phyloP scores from a whole-genome alignment of 1,140 invertebrate species.

The Aphelenchoides besseyi region DNA sequence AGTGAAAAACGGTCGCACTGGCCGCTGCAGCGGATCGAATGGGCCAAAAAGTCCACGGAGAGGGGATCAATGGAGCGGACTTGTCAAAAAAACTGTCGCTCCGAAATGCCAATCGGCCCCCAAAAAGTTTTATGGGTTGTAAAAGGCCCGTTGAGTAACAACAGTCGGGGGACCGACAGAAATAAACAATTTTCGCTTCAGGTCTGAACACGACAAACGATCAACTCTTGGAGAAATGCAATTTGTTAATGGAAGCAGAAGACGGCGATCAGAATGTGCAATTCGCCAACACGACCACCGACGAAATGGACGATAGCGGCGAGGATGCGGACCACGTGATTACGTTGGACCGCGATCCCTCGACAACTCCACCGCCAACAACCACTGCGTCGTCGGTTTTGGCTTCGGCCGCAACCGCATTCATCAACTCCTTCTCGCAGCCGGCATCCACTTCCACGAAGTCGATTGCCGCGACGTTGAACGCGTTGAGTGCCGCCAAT shows the following conservation, averaged over 20 bases:
- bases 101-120: too few relatives aligned
- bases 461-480: conserved; percentile 2
- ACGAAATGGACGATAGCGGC: conserved; percentile 12
- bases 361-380: not conserved
- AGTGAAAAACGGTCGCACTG: not conserved
- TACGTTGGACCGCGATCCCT: conserved; percentile 10
- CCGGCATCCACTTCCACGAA: not conserved
- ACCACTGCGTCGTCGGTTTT: not conserved
- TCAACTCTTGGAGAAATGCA: conserved; percentile 38
- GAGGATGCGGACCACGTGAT: conserved; percentile 21
- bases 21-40: not conserved
- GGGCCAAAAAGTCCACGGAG: not conserved
- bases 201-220: conserved; percentile 27
- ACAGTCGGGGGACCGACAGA: not conserved
- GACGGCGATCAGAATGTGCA: conserved; percentile 22
- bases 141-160: too few relatives aligned
- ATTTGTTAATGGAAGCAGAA: conserved; percentile 26
- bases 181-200: conserved; percentile 19
- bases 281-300: not conserved
- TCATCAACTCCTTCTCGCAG: not conserved
- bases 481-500: not conserved
- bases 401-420: not conserved
- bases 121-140: too few relatives aligned
- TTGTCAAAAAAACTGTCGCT: too few relatives aligned
- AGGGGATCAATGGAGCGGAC: too few relatives aligned